A percentile compares a stretch with the other conserved stretches of the same genome.
Evolutionary conservation across 1,140 invertebrate species (phyloP).

Genomic region (Penaeus vannamei): DNA sequence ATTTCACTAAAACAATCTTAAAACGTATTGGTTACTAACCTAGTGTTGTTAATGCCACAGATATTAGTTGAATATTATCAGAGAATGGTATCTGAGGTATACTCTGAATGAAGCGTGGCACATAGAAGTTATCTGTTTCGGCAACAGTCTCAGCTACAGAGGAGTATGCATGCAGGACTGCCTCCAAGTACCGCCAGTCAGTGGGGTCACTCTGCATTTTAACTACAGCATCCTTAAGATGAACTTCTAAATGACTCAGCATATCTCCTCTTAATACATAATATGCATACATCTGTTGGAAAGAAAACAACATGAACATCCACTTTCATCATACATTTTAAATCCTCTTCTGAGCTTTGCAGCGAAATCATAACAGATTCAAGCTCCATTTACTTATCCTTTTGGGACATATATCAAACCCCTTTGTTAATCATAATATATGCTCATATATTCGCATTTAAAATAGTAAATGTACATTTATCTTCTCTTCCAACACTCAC

Average conservation of each 20-base stretch:
- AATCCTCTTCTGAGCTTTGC: too few species aligned
- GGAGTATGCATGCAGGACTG: conserved; percentile 66
- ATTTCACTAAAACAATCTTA: not conserved
- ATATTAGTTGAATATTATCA: conserved; percentile 67
- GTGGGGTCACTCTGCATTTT: conserved; percentile 64
- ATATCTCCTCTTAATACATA: conserved; percentile 66
- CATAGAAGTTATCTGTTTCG: conserved; percentile 65
- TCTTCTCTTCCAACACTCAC: conserved; percentile 36
- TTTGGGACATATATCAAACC: too few species aligned
- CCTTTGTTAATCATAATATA: too few species aligned
- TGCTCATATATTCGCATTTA: not conserved
- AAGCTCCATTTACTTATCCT: too few species aligned
- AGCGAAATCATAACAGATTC: too few species aligned
- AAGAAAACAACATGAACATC: not conserved
- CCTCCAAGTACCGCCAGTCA: conserved; percentile 67
- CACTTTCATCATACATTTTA: not conserved
- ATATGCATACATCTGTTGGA: conserved; percentile 67
- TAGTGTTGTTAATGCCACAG: conserved; percentile 66
- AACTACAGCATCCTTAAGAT: conserved; percentile 65
- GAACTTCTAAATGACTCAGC: conserved; percentile 65
- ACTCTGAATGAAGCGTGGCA: conserved; percentile 66
- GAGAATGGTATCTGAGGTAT: conserved; percentile 67
- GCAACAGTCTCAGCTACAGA: conserved; percentile 68
- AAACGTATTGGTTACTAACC: conserved; percentile 41
- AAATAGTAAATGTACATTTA: not conserved